Percentiles rank a stretch among this genome's conserved stretches.
These are phyloP conservation scores for Ctenosaura bakeri DNA, from an alignment of 2,797 vertebrate genomes.

Conservation along the genomic window DNA sequence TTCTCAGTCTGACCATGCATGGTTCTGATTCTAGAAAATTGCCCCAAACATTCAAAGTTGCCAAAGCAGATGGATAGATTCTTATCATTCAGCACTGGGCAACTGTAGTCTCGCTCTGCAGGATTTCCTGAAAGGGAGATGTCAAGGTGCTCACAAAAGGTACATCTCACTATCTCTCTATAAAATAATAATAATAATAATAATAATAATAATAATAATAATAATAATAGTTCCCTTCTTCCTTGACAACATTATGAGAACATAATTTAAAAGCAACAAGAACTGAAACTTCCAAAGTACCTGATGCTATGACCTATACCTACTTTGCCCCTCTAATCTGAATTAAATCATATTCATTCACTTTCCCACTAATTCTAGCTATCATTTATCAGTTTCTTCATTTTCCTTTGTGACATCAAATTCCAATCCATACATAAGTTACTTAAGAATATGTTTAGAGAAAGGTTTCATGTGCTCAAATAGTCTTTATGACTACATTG, in stretches of 20 bases:
- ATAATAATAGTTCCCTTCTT: neutral
- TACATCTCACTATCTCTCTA: neutral
- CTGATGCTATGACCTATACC: neutral
- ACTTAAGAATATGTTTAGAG: neutral
- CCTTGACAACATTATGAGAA: neutral
- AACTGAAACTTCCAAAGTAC: neutral
- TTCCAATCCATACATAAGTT: neutral
- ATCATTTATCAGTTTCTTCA: neutral
- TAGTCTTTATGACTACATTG: neutral
- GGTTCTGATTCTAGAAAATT: no score
- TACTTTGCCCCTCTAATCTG: neutral
- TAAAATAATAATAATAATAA: no score
- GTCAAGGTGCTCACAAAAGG: neutral
- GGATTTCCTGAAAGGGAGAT: neutral
- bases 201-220: no score
- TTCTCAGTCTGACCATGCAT: no score
- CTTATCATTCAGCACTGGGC: neutral
- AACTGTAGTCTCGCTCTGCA: neutral
- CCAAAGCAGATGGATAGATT: neutral
- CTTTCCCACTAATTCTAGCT: neutral
- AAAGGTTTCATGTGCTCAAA: neutral
- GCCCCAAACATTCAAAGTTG: no score
- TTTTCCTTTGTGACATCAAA: neutral
- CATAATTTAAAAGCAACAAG: neutral
- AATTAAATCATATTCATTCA: neutral